Evolutionary conservation across 2,888 invertebrate genomes (phyloP), one percentile per base, ranked within the genome.

Genomic region (Himalopsyche anomala): DNA sequence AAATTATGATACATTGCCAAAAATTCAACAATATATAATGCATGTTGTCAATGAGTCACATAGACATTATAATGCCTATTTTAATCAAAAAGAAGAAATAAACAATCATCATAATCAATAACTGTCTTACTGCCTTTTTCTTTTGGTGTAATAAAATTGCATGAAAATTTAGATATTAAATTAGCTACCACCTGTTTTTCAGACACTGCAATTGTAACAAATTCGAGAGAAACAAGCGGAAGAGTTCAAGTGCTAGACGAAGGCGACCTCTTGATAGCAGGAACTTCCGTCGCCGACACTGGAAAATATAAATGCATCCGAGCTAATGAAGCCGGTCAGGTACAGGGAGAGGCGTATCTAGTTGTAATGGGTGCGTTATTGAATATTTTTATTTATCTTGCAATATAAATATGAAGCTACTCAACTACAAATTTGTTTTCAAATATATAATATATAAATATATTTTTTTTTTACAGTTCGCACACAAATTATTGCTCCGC

Each of bases 401-500:
- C 86, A 88, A 87, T 81, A 86, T 86, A 86, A 86, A 86, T 84
- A 82, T 19, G 6, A 4, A n/a, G 5, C 83, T 38, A 11, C n/a
- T 15, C 19, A 80, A 69, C 4, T 38, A 6, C 62, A 5, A 28
- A 38, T 42, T 85, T 55, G 15, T n/a, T 40, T 89, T 89, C 81
- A 85, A 80, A 84, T 87, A 86, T 84, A 88, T 5, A 9, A 45
- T 45, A 2, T 85, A 56, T 83, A 79, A 28, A n/a, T n/a, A n/a
- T n/a, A 69, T 42, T 42, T 42, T 84, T 80, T 80, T 9, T 51
- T 91, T 91, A 88, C 92, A 97, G 99, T 98, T 90, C 95, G 98
- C 90, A 98, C 98, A 12, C 97, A 98, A 93, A 98, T 99, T 90
- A 95, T 97, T 88, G 97, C 97, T 89, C 98, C 98, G 84, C 99